Evolutionary conservation across 2,113 vertebrate genomes (phyloP), one percentile per base, ranked within the genome.

Genomic region (Catharus minimus): DNA sequence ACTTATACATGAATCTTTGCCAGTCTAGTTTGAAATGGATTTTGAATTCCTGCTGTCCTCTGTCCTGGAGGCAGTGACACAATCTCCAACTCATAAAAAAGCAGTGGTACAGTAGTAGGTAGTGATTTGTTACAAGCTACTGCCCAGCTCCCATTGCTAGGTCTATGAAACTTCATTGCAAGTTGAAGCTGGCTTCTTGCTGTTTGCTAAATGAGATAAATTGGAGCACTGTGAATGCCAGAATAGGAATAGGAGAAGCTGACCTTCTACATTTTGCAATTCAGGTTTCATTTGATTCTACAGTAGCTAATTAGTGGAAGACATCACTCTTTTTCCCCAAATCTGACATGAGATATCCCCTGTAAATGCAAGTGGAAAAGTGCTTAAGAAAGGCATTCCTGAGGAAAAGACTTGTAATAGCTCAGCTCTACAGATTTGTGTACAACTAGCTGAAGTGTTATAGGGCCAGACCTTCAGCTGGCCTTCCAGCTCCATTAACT

Each of bases 401-500:
- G 12, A 41, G 32, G n/a, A 94, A 84, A 6, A 46, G 10, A 22
- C 30, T 64, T 65, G 33, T 53, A 71, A 56, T 43, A 84, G 27
- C 58, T 82, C 62, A 76, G 38, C 38, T 80, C 11, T 76, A 46
- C 58, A 73, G 58, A 87, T 82, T 22, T 82, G 58, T 89, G 78
- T 84, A 85, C 39, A 38, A 57, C 85, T 66, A 91, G 36, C 43
- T 87, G 64, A 76, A 82, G 75, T 3, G 3, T 61, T 84, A 55
- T 4, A 65, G 50, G 72, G 46, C 33, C 55, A 89, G 87, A 76
- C 72, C 78, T 85, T 89, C 66, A 68, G 84, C 78, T 91, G 78
- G 66, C 67, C 82, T 91, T 87, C 92, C 71, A 78, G 74, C 66
- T 79, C 71, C 74, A 92, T 92, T 93, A 94, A 76, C 43, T 85